phyloP scores from a whole-genome alignment of 2,888 invertebrate species.

The Eurois occulta region DNA sequence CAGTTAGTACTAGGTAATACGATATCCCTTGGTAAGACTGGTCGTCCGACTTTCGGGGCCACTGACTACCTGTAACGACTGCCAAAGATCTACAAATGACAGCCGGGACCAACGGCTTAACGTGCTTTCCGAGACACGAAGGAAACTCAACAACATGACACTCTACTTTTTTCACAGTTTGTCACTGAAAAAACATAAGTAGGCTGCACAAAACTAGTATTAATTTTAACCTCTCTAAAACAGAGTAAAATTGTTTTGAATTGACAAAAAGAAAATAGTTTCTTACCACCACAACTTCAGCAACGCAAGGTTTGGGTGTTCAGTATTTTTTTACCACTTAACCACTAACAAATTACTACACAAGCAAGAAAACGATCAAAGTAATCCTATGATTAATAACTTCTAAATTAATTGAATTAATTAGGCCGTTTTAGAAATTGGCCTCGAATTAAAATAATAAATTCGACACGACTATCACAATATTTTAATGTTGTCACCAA shows the following conservation, averaged over 20 bases:
- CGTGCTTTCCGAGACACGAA: too few species aligned
- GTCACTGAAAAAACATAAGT: background rate
- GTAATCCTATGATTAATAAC: conserved; percentile 4
- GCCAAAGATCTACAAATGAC: too few species aligned
- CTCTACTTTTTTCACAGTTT: background rate
- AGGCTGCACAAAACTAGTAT: background rate
- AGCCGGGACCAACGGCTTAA: too few species aligned
- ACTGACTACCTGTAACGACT: too few species aligned
- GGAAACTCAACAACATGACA: too few species aligned
- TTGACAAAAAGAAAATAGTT: background rate
- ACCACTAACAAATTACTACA: background rate
- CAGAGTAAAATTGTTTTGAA: too few species aligned
- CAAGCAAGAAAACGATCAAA: background rate
- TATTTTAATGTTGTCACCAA: conserved; percentile 56
- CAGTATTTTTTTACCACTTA: background rate
- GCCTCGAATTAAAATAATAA: conserved; percentile 37
- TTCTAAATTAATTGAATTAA: conserved; percentile 18
- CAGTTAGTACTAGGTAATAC: too few species aligned
- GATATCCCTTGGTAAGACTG: too few species aligned
- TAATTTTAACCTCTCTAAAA: background rate
- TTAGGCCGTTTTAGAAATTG: conserved; percentile 58
- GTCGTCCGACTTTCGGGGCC: too few species aligned
- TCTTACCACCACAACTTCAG: background rate
- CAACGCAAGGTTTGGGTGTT: background rate
- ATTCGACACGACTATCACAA: conserved; percentile 40